Evolutionary conservation across 2,888 invertebrate species (phyloP), one percentile per base, ranked within the genome.

Genomic region (Myathropa florea): DNA sequence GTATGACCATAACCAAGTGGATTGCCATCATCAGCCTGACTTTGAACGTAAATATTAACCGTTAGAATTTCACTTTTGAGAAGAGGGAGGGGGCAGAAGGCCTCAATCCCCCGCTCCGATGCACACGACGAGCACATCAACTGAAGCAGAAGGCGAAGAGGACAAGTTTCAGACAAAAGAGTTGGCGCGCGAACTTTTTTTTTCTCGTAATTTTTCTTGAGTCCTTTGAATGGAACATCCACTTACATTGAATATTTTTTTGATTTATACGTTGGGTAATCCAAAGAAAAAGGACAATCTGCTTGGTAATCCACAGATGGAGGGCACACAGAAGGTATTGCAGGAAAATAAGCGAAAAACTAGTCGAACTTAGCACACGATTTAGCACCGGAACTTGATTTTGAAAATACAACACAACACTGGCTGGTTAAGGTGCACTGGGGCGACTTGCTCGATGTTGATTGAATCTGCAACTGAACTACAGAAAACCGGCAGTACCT

Each of bases 381-480:
- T 71, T 10, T 71, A 82, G 76, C 82, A 82, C 82, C 70, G 75
- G 70, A 64, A 65, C 60, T 81, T 12, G 71, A 61, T 61, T 67
- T 72, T 21, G 2, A 14, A 23, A 26, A 57, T 26, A 12, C 3
- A 57, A 57, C 24, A 57, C 57, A 57, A 57, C 46, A 46, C 46
- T 46, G 46, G 46, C 33, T 33, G 33, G 46, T 7, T 46, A 21
- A 7, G 46, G 18, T 46, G 46, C 46, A 46, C 46, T 46, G 18
- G 7, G 46, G 63, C 83, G 89, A 89, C 88, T 88, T 89, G 88
- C 88, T 84, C 89, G 88, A 83, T 90, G 89, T 89, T 90, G 89
- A 90, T 89, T 90, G 80, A 89, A 91, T 91, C 91, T 90, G 90
- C 92, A 91, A 92, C 91, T 92, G 92, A 91, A 89, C 89, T 90